These are phyloP conservation scores for Pomatostomus ruficeps DNA, from an alignment of 2,113 vertebrate genomes.

Conservation along the genomic window DNA sequence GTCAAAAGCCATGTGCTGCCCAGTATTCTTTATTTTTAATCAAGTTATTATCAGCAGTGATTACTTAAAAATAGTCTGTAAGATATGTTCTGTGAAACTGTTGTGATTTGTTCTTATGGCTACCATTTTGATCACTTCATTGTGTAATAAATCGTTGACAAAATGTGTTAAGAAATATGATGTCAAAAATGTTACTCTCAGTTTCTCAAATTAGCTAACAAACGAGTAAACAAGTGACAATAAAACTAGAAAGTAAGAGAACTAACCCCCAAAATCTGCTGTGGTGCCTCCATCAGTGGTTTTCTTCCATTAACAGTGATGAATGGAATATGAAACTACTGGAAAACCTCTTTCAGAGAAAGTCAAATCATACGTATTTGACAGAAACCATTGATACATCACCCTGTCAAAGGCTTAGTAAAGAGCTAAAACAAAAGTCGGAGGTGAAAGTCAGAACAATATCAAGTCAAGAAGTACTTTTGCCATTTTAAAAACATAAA, in stretches of 20 bases:
- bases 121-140: not conserved
- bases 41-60: not conserved
- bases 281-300: not conserved
- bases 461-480: not conserved
- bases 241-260: not conserved
- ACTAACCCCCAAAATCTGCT: not conserved
- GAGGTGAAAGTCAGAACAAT: not conserved
- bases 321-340: not conserved
- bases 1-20: not conserved
- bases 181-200: not conserved
- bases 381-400: not conserved
- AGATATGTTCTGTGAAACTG: not conserved
- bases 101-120: not conserved
- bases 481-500: not conserved
- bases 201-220: not conserved
- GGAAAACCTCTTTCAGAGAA: not conserved
- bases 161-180: not conserved
- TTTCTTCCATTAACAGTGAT: not conserved
- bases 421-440: not conserved
- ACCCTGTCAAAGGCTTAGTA: not conserved
- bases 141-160: not conserved
- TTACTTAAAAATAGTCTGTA: not conserved
- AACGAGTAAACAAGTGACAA: not conserved
- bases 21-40: not conserved
- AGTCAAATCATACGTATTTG: not conserved